A percentile compares a stretch with the other conserved stretches of the same genome.
Evolutionary conservation across 2,113 vertebrate species (phyloP).

Genomic region (Gobio gobio): DNA sequence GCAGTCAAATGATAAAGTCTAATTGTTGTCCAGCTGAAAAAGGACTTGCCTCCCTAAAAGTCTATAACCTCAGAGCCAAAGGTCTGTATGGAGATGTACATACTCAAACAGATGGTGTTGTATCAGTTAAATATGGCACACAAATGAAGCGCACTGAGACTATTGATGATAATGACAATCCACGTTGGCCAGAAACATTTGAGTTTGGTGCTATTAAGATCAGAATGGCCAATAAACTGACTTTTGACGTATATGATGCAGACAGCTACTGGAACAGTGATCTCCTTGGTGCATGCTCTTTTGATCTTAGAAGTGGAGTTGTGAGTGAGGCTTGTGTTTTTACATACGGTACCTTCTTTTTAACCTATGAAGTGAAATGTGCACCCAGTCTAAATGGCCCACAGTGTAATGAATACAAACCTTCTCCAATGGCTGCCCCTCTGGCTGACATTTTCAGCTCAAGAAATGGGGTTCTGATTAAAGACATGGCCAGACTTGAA

Average conservation of each 20-base stretch:
- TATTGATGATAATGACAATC: slow-evolving; percentile 68
- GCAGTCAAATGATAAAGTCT: too few relatives aligned
- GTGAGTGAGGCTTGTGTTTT: too few relatives aligned
- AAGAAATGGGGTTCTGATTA: slow-evolving; percentile 64
- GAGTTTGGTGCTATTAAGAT: slow-evolving; percentile 67
- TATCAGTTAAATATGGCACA: slow-evolving; percentile 63
- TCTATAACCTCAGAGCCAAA: too few relatives aligned
- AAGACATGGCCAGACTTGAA: slow-evolving; percentile 29
- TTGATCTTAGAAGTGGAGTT: too few relatives aligned
- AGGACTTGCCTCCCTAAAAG: too few relatives aligned
- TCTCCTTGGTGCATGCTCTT: too few relatives aligned
- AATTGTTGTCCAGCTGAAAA: too few relatives aligned
- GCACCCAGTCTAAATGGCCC: too few relatives aligned
- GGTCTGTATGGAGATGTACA: too few relatives aligned
- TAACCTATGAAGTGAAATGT: too few relatives aligned
- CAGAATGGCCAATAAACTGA: slow-evolving; percentile 45
- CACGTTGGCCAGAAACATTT: slow-evolving; percentile 61
- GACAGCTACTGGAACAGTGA: slow-evolving; percentile 64
- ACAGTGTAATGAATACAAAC: slow-evolving; percentile 69
- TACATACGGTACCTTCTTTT: too few relatives aligned
- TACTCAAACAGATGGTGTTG: too few relatives aligned
- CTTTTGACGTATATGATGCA: slow-evolving; percentile 73
- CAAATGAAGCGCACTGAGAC: slow-evolving; percentile 37
- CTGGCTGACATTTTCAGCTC: slow-evolving; percentile 60
- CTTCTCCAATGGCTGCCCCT: slow-evolving; percentile 58